Conservation (phyloP, 2,113 vertebrate genomes). For the Entelurus aequoreus region DNA sequence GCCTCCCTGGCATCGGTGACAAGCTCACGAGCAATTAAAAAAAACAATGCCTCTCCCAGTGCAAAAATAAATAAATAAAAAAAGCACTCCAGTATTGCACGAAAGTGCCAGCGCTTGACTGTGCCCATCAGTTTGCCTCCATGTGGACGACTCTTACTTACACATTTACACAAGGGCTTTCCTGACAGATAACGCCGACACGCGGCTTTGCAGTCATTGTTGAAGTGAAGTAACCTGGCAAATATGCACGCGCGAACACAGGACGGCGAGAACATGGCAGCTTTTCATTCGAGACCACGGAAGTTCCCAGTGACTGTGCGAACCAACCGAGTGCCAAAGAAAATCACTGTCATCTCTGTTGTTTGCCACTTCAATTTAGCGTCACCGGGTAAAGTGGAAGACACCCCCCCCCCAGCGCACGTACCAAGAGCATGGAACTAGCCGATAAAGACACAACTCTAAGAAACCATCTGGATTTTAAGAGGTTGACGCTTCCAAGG, state of each 20-base stretch:
- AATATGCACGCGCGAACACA: background rate
- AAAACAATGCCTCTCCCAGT: constrained; percentile 30
- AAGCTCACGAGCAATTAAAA: constrained; percentile 40
- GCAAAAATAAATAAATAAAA: no score
- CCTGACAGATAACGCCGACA: constrained; percentile 19
- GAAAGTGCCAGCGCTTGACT: constrained; percentile 23
- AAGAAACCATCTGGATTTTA: background rate
- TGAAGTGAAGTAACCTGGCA: background rate
- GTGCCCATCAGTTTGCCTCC: constrained; percentile 17
- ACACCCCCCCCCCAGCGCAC: background rate
- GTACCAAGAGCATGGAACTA: constrained; percentile 42
- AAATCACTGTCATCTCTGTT: constrained; percentile 50
- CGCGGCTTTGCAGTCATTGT: constrained; percentile 4
- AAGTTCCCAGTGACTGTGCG: constrained; percentile 11
- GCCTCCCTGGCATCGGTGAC: constrained; percentile 35
- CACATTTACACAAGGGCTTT: constrained; percentile 21
- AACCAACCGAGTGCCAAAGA: constrained; percentile 46
- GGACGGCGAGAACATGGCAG: constrained; percentile 5
- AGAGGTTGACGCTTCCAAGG: background rate
- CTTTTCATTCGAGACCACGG: constrained; percentile 22
- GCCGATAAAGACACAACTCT: background rate
- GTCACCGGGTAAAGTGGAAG: constrained; percentile 17
- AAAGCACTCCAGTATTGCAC: constrained; percentile 18
- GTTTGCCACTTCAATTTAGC: constrained; percentile 65
- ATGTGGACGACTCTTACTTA: constrained; percentile 10